Conservation (phyloP, 2,888 invertebrate genomes). For the Acholoe squamosa region DNA sequence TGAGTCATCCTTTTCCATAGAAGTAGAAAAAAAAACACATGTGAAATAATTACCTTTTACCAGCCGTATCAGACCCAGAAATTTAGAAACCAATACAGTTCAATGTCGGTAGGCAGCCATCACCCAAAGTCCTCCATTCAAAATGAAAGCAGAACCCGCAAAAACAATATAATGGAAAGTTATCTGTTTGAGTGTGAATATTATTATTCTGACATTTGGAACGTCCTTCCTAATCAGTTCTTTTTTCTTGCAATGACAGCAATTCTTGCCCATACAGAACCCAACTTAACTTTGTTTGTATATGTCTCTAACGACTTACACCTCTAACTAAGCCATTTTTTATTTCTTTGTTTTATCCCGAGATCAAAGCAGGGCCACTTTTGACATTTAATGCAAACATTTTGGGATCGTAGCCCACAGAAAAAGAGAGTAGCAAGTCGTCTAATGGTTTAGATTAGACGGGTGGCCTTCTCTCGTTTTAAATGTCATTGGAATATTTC, state of each 20-base stretch:
- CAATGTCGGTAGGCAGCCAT: neutral
- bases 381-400: slow-evolving; percentile 10
- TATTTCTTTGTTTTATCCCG: neutral
- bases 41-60: neutral
- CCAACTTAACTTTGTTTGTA: neutral
- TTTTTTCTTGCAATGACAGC: neutral
- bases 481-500: slow-evolving; percentile 15
- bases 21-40: neutral
- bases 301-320: neutral
- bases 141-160: neutral
- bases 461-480: neutral
- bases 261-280: neutral
- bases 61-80: neutral
- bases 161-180: neutral
- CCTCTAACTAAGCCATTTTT: neutral
- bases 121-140: neutral
- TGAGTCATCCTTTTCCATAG: no score
- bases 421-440: neutral
- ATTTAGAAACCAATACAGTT: slow-evolving; percentile 19
- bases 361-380: neutral
- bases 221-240: neutral
- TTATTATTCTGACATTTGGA: slow-evolving; percentile 41
- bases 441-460: slow-evolving; percentile 26
- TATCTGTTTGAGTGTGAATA: neutral
- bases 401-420: neutral